These are phyloP conservation scores for Pelochelys cantorii DNA, from an alignment of 2,797 vertebrate species.

Conservation along the genomic window DNA sequence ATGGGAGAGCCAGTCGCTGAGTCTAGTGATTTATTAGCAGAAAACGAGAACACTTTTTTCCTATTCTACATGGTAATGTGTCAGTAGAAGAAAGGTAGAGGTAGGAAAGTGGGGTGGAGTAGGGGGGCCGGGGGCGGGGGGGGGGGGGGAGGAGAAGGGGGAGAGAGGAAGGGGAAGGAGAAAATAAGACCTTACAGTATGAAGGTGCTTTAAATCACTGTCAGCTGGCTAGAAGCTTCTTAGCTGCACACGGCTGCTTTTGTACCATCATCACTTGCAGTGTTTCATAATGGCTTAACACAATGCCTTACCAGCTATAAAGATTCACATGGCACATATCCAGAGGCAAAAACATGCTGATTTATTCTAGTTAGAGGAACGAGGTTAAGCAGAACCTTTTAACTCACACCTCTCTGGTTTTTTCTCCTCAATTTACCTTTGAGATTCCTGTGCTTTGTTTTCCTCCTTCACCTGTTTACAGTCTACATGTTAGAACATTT, in stretches of 20 bases:
- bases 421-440: not conserved
- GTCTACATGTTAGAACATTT: not conserved
- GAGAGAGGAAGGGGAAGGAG: not conserved
- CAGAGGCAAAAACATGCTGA: not conserved
- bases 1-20: not conserved
- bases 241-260: slow-evolving; percentile 18
- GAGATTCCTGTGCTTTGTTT: not conserved
- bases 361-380: slow-evolving; percentile 21
- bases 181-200: not conserved
- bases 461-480: not conserved
- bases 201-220: slow-evolving; percentile 24
- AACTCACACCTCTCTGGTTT: not conserved
- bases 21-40: not conserved
- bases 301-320: slow-evolving; percentile 6
- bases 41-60: not conserved
- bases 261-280: not conserved
- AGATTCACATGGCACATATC: slow-evolving; percentile 2
- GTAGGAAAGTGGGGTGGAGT: too few species aligned
- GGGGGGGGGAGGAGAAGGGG: not conserved
- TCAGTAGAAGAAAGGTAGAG: not conserved
- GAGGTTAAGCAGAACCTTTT: slow-evolving; percentile 22
- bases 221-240: not conserved
- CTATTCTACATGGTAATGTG: slow-evolving; percentile 25
- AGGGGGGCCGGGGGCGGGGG: too few species aligned
- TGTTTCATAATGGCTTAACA: slow-evolving; percentile 30